Evolutionary conservation across 2,113 vertebrate genomes (phyloP), one percentile per base, ranked within the genome.

Genomic region (Syngnathus typhle): DNA sequence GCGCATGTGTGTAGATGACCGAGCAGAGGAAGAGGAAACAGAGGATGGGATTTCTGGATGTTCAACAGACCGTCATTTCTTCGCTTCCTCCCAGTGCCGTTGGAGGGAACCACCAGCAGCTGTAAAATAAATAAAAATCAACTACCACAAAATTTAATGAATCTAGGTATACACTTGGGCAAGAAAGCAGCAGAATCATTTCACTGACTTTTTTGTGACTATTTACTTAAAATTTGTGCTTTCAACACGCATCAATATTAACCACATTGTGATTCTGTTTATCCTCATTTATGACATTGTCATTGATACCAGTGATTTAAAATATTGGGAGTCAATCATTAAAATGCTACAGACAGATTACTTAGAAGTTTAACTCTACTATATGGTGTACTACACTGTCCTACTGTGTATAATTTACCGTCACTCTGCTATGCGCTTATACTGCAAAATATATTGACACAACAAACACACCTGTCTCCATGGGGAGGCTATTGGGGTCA

Each of bases 11-110:
- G 44, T 19, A 99, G 97, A 99, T 99, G 97, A 99, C 95, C 0
- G 97, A 98, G 86, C 97, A 99, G 87, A 92, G 97, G 87, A 98
- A 99, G 83, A 92, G 96, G 81, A 88, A 94, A 71, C 97, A 99
- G 67, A 90, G 97, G 77, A 92, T 99, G 92, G 97, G 97, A 27
- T 97, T 99, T 19, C 95, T 93, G 49, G 96, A 98, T 1, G 95
- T 93, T 15, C 96, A 99, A 83, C 68, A 67, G 0, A 87, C 89
- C 1, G 78, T 88, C 2, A 91, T 83, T 43, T 77, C 89, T 2
- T 37, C 67, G 0, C 4, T 77, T 11, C 80, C 90, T 12, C 89
- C 90, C 4, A 89, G 84, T 27, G 86, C 87, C 6, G 90, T 82
- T 0, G 89, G 89, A 47, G 90, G 89, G 62, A 93, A 91, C 82